These are phyloP conservation scores for Andrena trimmerana DNA, from an alignment of 2,888 invertebrate species.

Conservation along the genomic window DNA sequence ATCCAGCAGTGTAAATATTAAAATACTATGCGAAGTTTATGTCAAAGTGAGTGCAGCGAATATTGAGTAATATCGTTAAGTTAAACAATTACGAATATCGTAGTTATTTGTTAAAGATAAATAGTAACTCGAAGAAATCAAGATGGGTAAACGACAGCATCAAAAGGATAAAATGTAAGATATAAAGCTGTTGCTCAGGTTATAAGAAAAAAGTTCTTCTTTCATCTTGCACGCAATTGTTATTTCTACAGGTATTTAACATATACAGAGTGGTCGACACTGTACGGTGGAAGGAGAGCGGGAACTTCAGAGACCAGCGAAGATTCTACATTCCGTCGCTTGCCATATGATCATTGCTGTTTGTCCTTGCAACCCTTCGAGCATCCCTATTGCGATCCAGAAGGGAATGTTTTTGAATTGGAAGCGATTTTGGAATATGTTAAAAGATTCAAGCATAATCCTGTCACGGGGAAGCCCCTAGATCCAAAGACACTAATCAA, in stretches of 20 bases:
- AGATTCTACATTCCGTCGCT: constrained; percentile 93
- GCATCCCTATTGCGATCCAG: constrained; percentile 94
- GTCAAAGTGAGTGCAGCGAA: neutral
- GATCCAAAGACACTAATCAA: constrained; percentile 93
- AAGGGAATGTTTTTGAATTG: constrained; percentile 97
- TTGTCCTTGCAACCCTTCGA: constrained; percentile 96
- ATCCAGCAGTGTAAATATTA: neutral
- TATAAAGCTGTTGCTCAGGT: neutral
- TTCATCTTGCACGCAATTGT: neutral
- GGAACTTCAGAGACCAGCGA: constrained; percentile 89
- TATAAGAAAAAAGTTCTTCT: neutral
- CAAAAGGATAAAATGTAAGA: constrained; percentile 96
- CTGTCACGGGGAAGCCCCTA: constrained; percentile 95
- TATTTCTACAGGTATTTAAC: constrained; percentile 91
- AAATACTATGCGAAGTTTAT: neutral
- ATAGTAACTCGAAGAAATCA: constrained; percentile 75
- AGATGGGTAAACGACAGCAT: constrained; percentile 97
- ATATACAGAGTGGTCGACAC: constrained; percentile 94
- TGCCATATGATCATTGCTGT: constrained; percentile 97
- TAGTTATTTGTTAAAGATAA: neutral
- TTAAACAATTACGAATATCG: neutral
- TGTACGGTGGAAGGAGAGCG: constrained; percentile 94
- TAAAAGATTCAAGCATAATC: constrained; percentile 96
- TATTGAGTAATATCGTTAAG: neutral
- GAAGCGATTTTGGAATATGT: constrained; percentile 94